A percentile compares a stretch with the other conserved stretches of the same genome.
phyloP scores from a whole-genome alignment of 1,140 invertebrate genomes.

The Drosophila aff. region DNA sequence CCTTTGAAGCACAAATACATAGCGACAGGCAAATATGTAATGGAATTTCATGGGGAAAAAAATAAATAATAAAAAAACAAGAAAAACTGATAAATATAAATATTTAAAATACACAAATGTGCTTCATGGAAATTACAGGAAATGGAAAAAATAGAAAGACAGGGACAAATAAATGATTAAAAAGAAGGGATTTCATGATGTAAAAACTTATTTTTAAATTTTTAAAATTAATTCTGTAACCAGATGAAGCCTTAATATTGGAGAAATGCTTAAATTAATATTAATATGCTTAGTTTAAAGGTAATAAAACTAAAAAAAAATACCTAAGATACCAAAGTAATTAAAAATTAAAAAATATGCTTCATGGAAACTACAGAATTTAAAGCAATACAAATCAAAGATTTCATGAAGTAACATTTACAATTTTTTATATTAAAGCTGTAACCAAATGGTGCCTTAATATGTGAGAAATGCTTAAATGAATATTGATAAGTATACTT shows the following conservation, averaged over 20 bases:
- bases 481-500: no score
- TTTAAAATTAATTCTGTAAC: background rate
- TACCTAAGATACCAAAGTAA: background rate
- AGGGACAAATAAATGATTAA: constrained; percentile 6
- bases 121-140: constrained; percentile 30
- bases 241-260: background rate
- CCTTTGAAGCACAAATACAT: constrained; percentile 30
- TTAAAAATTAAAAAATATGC: no score
- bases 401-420: no score
- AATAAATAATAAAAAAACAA: background rate
- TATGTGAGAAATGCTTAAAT: background rate
- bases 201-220: background rate
- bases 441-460: no score
- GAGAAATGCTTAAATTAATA: background rate
- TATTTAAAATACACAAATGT: constrained; percentile 25
- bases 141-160: constrained; percentile 23
- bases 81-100: constrained; percentile 32
- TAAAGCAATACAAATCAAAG: no score
- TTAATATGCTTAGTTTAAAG: background rate
- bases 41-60: constrained; percentile 1
- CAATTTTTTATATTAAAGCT: no score
- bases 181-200: background rate
- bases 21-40: constrained; percentile 10
- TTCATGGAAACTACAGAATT: no score
- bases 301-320: background rate